phyloP scores from a whole-genome alignment of 1,140 invertebrate genomes.

The Cylas formicarius region DNA sequence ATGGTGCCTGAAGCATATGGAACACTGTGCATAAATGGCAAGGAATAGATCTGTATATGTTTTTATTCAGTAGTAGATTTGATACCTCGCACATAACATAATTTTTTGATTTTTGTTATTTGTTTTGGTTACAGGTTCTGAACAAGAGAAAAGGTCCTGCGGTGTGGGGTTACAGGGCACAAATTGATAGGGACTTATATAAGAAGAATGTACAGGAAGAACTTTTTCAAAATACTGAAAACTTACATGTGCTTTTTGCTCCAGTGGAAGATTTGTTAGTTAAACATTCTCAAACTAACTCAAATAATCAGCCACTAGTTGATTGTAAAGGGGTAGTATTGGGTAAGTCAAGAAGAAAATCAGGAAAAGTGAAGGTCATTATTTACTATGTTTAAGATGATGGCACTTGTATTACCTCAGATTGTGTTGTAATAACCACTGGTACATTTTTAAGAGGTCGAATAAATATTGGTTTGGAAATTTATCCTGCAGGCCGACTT shows the following conservation, averaged over 20 bases:
- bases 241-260: conserved; percentile 65
- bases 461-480: conserved; percentile 80
- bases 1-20: no score
- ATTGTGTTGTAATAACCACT: conserved; percentile 79
- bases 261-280: conserved; percentile 81
- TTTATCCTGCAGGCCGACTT: conserved; percentile 74
- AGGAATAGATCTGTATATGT: neutral
- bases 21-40: no score
- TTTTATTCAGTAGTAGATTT: conserved; percentile 2
- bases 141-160: conserved; percentile 76
- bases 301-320: conserved; percentile 22
- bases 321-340: conserved; percentile 56
- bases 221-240: conserved; percentile 55
- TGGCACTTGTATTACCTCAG: conserved; percentile 54
- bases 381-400: conserved; percentile 42
- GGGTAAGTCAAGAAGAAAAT: conserved; percentile 44
- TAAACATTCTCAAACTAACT: conserved; percentile 35
- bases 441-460: conserved; percentile 88
- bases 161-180: conserved; percentile 85
- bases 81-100: conserved; percentile 37
- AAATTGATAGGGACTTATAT: conserved; percentile 83
- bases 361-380: conserved; percentile 3
- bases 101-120: neutral
- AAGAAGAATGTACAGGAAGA: conserved; percentile 77
- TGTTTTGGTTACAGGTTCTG: conserved; percentile 57